These are phyloP conservation scores for Drosophila parabipectinata DNA, from an alignment of 1,140 invertebrate species.

Conservation along the genomic window DNA sequence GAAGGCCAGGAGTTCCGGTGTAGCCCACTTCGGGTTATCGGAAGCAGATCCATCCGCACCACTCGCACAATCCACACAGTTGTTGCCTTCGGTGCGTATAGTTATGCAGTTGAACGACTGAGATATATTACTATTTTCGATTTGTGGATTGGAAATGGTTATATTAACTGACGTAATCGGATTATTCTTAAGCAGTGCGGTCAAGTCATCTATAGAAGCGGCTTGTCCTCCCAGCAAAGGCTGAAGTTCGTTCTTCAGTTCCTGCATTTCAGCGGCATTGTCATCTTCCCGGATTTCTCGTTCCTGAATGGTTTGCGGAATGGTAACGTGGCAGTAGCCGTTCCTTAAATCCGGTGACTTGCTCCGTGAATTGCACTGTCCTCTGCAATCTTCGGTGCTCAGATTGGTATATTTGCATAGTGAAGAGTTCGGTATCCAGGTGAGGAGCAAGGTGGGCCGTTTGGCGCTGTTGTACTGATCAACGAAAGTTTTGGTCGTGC, in stretches of 20 bases:
- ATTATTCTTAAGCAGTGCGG: slow-evolving; percentile 81
- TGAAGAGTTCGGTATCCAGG: slow-evolving; percentile 96
- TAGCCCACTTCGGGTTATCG: slow-evolving; percentile 90
- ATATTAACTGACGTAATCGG: slow-evolving; percentile 88
- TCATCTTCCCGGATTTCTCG: slow-evolving; percentile 56
- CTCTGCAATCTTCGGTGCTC: slow-evolving; percentile 30
- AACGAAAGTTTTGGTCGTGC: slow-evolving; percentile 90
- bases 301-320: slow-evolving; percentile 49
- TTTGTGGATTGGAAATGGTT: slow-evolving; percentile 88
- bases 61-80: slow-evolving; percentile 10
- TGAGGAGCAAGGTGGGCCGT: slow-evolving; percentile 93
- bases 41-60: slow-evolving; percentile 82
- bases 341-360: slow-evolving; percentile 30
- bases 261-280: slow-evolving; percentile 69
- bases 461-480: slow-evolving; percentile 89
- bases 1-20: slow-evolving; percentile 91
- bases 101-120: slow-evolving; percentile 75
- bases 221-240: slow-evolving; percentile 84
- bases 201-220: slow-evolving; percentile 69
- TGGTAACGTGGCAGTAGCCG: slow-evolving; percentile 50
- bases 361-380: slow-evolving; percentile 20
- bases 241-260: slow-evolving; percentile 77
- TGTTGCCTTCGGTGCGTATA: slow-evolving; percentile 62
- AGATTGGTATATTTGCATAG: slow-evolving; percentile 92
- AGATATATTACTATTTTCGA: slow-evolving; percentile 85